phyloP scores from a whole-genome alignment of 2,113 vertebrate genomes.

The Crotophaga sulcirostris region DNA sequence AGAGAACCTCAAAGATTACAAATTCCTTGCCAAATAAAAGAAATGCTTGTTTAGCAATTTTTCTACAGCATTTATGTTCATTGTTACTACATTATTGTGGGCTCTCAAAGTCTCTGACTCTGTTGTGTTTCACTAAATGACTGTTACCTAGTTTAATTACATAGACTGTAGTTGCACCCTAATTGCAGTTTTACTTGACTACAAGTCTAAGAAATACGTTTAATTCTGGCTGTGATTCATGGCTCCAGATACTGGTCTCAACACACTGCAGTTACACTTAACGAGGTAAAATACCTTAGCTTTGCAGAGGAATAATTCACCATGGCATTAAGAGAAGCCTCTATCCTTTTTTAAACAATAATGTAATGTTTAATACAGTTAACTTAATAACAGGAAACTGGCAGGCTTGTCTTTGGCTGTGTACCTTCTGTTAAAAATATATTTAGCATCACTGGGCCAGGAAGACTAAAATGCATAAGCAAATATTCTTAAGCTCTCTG shows the following conservation, averaged over 20 bases:
- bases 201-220: not conserved
- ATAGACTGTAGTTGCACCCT: not conserved
- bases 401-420: not conserved
- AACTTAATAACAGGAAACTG: not conserved
- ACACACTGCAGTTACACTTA: not conserved
- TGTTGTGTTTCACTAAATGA: not conserved
- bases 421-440: not conserved
- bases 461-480: not conserved
- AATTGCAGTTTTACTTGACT: not conserved
- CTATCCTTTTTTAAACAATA: not conserved
- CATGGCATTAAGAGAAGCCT: not conserved
- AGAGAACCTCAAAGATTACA: not conserved
- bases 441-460: not conserved
- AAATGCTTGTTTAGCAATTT: not conserved
- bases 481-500: not conserved
- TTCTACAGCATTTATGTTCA: not conserved
- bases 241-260: not conserved
- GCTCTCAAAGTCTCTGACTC: not conserved
- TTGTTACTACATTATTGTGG: not conserved
- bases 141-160: slow-evolving; percentile 12
- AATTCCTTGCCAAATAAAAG: not conserved
- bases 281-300: not conserved
- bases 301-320: not conserved
- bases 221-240: not conserved
- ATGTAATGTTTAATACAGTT: not conserved